phyloP scores from a whole-genome alignment of 2,113 vertebrate species.

The Scartelaos histophorus region DNA sequence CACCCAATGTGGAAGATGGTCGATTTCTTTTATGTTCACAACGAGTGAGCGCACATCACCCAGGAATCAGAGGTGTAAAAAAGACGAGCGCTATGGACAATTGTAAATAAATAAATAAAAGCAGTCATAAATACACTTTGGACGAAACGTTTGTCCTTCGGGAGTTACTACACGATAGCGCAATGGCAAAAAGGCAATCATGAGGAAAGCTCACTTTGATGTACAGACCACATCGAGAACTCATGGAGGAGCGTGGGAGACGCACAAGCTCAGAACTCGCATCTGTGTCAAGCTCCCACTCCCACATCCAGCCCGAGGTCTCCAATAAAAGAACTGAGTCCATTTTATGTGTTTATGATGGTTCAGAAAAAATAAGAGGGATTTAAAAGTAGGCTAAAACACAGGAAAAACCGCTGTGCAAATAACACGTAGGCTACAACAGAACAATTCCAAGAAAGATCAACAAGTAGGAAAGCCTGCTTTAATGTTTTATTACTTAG shows the following conservation, averaged over 20 bases:
- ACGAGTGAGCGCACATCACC: neutral
- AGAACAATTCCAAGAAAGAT: neutral
- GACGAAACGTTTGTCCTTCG: neutral
- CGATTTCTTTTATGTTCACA: neutral
- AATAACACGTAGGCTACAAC: neutral
- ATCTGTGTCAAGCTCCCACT: conserved; percentile 65
- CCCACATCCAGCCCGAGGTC: conserved; percentile 57
- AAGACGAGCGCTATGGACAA: neutral
- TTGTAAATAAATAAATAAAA: neutral
- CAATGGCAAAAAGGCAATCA: conserved; percentile 1
- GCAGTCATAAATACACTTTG: too few relatives aligned
- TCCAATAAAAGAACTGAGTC: conserved; percentile 46
- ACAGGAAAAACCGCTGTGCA: neutral
- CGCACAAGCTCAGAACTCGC: conserved; percentile 36
- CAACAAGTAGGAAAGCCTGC: neutral
- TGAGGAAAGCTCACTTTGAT: conserved; percentile 21
- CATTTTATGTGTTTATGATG: conserved; percentile 40
- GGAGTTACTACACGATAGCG: conserved; percentile 16
- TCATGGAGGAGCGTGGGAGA: conserved; percentile 69
- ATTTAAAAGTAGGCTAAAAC: neutral
- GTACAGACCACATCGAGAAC: conserved; percentile 25
- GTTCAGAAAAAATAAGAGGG: conserved; percentile 15
- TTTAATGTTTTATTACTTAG: too few relatives aligned
- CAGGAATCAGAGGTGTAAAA: neutral
- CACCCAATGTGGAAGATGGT: neutral